phyloP scores from a whole-genome alignment of 2,113 vertebrate species.

The Phaethornis superciliosus region DNA sequence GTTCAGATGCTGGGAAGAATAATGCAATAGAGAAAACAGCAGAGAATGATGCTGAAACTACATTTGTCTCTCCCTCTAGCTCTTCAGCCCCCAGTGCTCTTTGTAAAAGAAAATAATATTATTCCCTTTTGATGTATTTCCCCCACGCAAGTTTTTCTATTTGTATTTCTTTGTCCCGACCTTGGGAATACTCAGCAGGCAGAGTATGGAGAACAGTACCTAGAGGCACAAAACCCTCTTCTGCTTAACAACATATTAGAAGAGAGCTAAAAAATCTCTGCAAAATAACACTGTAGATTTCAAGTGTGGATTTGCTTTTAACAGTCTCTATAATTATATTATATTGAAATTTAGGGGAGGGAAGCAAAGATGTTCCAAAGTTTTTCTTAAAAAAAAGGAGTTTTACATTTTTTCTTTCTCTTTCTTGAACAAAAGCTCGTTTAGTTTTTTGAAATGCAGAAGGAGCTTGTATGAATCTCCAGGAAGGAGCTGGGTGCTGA shows the following conservation, averaged over 20 bases:
- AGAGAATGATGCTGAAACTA: not conserved
- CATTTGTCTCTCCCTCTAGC: not conserved
- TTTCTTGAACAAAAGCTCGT: not conserved
- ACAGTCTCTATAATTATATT: not conserved
- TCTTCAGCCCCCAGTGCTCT: not conserved
- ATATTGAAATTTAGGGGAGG: not conserved
- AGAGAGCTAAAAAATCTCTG: not conserved
- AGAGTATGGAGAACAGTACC: not conserved
- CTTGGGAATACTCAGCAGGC: constrained; percentile 28
- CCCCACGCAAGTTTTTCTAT: not conserved
- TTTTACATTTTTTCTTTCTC: not conserved
- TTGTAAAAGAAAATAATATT: not conserved
- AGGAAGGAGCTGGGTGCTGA: not conserved
- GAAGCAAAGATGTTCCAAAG: not conserved
- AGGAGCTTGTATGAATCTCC: not conserved
- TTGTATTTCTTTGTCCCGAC: not conserved
- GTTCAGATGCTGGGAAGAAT: not conserved
- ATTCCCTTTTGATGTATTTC: not conserved
- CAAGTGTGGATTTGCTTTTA: not conserved
- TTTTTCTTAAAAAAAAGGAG: not conserved
- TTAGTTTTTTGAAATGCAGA: not conserved
- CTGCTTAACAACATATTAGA: not conserved
- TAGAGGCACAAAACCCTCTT: not conserved
- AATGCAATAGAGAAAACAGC: not conserved
- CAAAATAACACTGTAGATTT: not conserved